phyloP scores from a whole-genome alignment of 1,140 invertebrate species.

The Sweltsa coloradensis region DNA sequence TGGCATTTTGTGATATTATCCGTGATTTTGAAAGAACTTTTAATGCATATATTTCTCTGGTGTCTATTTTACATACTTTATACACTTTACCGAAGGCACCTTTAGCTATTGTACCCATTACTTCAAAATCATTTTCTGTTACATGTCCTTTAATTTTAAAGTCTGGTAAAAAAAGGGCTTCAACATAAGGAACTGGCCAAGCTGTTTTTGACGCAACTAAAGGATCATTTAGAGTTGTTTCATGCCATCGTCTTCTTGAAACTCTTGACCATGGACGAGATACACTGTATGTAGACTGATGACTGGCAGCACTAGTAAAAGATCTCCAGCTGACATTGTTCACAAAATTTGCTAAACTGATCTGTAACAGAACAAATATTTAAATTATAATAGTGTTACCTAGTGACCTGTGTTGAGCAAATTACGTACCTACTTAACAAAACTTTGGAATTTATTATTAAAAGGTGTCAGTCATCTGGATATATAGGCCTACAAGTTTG shows the following conservation, averaged over 20 bases:
- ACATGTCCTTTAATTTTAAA: conserved; percentile 53
- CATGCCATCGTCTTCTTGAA: conserved; percentile 47
- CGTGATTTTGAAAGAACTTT: conserved; percentile 70
- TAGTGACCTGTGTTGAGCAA: too few relatives aligned
- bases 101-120: conserved; percentile 57
- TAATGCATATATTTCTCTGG: conserved; percentile 53
- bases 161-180: conserved; percentile 71
- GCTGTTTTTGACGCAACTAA: conserved; percentile 51
- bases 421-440: too few relatives aligned
- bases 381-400: too few relatives aligned
- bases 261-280: conserved; percentile 41
- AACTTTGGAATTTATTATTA: too few relatives aligned
- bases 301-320: conserved; percentile 20
- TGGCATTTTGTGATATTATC: conserved; percentile 61
- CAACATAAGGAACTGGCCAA: conserved; percentile 60
- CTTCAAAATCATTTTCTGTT: too few relatives aligned
- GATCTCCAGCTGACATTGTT: conserved; percentile 14
- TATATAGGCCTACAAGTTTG: too few relatives aligned
- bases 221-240: conserved; percentile 42
- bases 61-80: conserved; percentile 51
- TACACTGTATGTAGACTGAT: conserved; percentile 20
- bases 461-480: too few relatives aligned
- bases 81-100: conserved; percentile 80
- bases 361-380: too few relatives aligned
- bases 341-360: conserved; percentile 25